Percentiles rank a stretch among this genome's conserved stretches.
These are phyloP conservation scores for Passer domesticus DNA, from an alignment of 2,113 vertebrate species.

Conservation along the genomic window DNA sequence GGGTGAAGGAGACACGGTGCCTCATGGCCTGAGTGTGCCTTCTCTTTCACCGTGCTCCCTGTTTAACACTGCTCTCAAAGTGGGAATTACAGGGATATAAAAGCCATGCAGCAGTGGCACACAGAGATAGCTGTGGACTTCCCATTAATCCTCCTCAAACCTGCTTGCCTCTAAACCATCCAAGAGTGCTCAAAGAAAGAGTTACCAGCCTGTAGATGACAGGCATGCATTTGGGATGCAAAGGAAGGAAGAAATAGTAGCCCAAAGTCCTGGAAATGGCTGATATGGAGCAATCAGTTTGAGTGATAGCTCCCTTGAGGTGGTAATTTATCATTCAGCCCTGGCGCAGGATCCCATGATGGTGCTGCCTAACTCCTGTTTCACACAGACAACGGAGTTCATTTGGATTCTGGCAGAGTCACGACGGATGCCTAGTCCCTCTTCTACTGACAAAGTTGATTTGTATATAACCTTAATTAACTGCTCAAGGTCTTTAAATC, in stretches of 20 bases:
- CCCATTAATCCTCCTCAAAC: conserved; percentile 60
- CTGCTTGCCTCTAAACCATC: conserved; percentile 55
- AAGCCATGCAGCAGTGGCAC: conserved; percentile 21
- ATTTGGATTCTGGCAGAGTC: conserved; percentile 71
- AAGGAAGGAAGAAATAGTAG: conserved; percentile 73
- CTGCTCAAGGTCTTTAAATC: conserved; percentile 53
- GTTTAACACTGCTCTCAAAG: not conserved
- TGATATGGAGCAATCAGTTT: conserved; percentile 83
- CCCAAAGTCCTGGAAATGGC: conserved; percentile 81
- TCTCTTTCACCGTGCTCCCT: not conserved
- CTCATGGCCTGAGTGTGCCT: not conserved
- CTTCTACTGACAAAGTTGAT: conserved; percentile 50
- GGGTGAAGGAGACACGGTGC: fast-evolving
- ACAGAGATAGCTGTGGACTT: conserved; percentile 37
- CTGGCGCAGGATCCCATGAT: conserved; percentile 56
- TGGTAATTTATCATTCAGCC: conserved; percentile 83
- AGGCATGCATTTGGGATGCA: conserved; percentile 62
- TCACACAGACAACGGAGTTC: conserved; percentile 58
- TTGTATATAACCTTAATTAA: conserved; percentile 63
- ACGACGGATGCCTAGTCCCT: conserved; percentile 4
- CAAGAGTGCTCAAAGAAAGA: conserved; percentile 38
- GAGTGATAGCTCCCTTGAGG: conserved; percentile 83
- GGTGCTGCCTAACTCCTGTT: conserved; percentile 32
- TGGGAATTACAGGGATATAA: conserved; percentile 2
- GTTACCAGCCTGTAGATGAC: conserved; percentile 65